Percentiles rank a stretch among this genome's conserved stretches.
Evolutionary conservation across 2,797 vertebrate species (phyloP).

Genomic region (Ctenochaetus hawaiiensis): DNA sequence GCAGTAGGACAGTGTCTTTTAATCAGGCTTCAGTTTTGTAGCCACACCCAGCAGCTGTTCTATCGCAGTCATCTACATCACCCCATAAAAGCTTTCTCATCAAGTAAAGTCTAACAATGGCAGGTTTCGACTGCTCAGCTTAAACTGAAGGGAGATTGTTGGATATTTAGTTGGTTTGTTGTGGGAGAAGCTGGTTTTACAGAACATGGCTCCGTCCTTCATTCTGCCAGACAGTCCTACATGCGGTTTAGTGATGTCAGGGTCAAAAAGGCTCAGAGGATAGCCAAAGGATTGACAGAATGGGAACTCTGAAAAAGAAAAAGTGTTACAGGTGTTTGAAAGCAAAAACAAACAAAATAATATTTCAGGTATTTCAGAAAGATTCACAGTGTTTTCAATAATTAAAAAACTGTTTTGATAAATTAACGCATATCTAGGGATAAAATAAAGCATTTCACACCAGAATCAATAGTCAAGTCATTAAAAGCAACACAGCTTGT

Average conservation of each 20-base stretch:
- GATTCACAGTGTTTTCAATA: background rate
- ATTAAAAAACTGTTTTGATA: background rate
- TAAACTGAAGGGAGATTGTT: background rate
- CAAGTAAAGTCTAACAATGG: background rate
- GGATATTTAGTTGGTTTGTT: background rate
- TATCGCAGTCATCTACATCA: conserved; percentile 1
- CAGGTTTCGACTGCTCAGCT: too few species aligned
- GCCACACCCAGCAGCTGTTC: conserved; percentile 9
- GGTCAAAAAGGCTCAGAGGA: conserved; percentile 71
- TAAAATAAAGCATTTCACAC: background rate
- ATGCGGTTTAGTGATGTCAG: conserved; percentile 63
- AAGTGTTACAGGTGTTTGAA: conserved; percentile 31
- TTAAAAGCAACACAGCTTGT: background rate
- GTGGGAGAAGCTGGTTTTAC: conserved; percentile 25
- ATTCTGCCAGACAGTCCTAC: conserved; percentile 30
- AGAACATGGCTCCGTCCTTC: conserved; percentile 23
- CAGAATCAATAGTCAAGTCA: background rate
- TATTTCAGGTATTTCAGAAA: background rate
- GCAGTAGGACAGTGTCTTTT: background rate
- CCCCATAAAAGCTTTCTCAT: background rate
- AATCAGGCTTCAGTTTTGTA: conserved; percentile 9
- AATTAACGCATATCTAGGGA: background rate
- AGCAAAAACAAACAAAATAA: background rate
- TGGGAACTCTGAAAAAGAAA: conserved; percentile 20
- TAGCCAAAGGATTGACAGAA: conserved; percentile 53